Evolutionary conservation across 2,113 vertebrate species (phyloP).

Genomic region (Gymnobelideus leadbeateri): DNA sequence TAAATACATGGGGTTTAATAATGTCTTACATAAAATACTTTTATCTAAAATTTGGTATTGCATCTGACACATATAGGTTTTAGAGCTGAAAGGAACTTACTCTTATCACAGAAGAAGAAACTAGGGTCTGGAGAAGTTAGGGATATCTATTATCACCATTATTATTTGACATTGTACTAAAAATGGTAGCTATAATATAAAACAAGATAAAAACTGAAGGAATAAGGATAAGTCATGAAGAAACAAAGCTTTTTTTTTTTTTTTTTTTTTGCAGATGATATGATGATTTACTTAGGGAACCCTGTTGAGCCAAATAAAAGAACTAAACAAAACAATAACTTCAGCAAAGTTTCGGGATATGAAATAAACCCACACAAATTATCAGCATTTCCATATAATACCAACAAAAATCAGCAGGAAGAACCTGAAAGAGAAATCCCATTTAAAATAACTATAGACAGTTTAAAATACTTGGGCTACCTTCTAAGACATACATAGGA

Average conservation of each 20-base stretch:
- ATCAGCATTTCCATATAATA: neutral
- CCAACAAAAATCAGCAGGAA: neutral
- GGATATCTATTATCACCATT: no score
- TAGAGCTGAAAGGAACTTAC: neutral
- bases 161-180: no score
- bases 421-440: neutral
- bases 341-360: neutral
- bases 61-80: neutral
- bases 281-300: neutral
- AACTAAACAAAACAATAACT: neutral
- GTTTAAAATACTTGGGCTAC: neutral
- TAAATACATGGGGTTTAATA: neutral
- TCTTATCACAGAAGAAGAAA: neutral
- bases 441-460: neutral
- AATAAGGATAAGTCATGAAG: neutral
- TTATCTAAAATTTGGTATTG: neutral
- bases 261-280: neutral
- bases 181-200: neutral
- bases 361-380: neutral
- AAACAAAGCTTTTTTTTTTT: neutral
- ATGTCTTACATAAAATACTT: neutral
- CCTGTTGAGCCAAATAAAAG: neutral
- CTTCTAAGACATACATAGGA: neutral
- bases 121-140: no score
- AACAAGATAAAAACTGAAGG: neutral